Evolutionary conservation across 2,113 vertebrate species (phyloP), one percentile per base, ranked within the genome.

Genomic region (Platichthys stellatus): DNA sequence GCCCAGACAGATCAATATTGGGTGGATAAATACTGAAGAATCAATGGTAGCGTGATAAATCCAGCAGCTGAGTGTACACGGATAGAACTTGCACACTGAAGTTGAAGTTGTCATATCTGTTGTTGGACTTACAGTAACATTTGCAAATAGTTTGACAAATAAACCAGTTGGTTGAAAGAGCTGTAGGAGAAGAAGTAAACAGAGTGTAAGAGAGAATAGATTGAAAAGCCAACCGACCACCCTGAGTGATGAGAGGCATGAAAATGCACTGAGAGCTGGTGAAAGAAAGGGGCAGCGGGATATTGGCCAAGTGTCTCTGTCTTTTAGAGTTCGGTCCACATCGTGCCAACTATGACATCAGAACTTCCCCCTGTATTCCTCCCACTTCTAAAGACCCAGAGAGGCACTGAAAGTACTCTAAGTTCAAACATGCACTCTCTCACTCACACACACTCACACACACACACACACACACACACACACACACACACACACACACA

Each of bases 301-400:
- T 72, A 58, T 86, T 86, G 89, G 89, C 86, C 85, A 78, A 81
- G 85, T 61, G 82, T 86, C 74, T 40, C 24, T 10, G 80, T 92
- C 77, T 91, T 85, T 85, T 83, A 66, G 89, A 88, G 74, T 75
- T 82, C 53, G n/a, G 63, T 71, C 58, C 79, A 45, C 75, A 47
- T 65, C 11, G 38, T 71, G 90, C 92, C 90, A 91, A 86, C 60
- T 6, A 81, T 93, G 89, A 93, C 85, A 89, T 93, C 92, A 93
- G 56, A 13, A 23, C 72, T 28, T 43, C 67, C 78, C 69, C 51
- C 45, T 10, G 1, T 15, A 5, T 40, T 57, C 57, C 84, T 58
- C 23, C 58, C 43, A 26, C 63, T 17, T 51, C 43, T 31, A 47
- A 61, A 74, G 69, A 58, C 61, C 69, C 74, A 58, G 72, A 82